Conservation (phyloP, 2,113 vertebrate species). For the Corythoichthys haematopterus region DNA sequence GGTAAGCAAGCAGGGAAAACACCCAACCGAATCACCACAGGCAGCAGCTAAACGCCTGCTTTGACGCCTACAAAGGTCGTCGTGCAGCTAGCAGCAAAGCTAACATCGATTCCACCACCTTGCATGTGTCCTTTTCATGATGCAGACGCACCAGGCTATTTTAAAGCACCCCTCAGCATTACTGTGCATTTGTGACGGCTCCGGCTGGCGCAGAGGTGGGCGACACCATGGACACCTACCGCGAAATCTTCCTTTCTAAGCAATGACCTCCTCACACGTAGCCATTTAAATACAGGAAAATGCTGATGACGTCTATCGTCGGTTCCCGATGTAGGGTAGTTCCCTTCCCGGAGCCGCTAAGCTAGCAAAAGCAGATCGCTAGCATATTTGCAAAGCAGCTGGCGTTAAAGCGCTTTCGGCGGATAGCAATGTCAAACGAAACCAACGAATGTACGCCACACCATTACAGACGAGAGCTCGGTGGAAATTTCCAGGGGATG, state of each 20-base stretch:
- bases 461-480: slow-evolving; percentile 3
- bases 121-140: slow-evolving; percentile 60
- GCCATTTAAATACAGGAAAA: slow-evolving; percentile 81
- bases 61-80: slow-evolving; percentile 67
- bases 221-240: slow-evolving; percentile 49
- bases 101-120: slow-evolving; percentile 68
- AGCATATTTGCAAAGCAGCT: slow-evolving; percentile 36
- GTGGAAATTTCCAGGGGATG: slow-evolving; percentile 16
- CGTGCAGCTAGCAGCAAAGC: slow-evolving; percentile 64
- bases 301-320: slow-evolving; percentile 79
- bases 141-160: slow-evolving; percentile 33
- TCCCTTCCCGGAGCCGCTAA: slow-evolving; percentile 64
- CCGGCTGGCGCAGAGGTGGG: background rate
- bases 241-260: slow-evolving; percentile 58
- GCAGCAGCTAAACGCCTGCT: slow-evolving; percentile 37
- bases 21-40: slow-evolving; percentile 38
- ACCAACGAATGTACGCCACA: slow-evolving; percentile 13
- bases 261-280: slow-evolving; percentile 75
- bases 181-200: slow-evolving; percentile 11
- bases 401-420: slow-evolving; percentile 14
- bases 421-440: slow-evolving; percentile 5
- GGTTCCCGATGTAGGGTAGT: slow-evolving; percentile 64
- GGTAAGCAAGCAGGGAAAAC: slow-evolving; percentile 43
- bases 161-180: slow-evolving; percentile 28
- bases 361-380: slow-evolving; percentile 45